Evolutionary conservation across 2,888 invertebrate genomes (phyloP).

Genomic region (Patella depressa): DNA sequence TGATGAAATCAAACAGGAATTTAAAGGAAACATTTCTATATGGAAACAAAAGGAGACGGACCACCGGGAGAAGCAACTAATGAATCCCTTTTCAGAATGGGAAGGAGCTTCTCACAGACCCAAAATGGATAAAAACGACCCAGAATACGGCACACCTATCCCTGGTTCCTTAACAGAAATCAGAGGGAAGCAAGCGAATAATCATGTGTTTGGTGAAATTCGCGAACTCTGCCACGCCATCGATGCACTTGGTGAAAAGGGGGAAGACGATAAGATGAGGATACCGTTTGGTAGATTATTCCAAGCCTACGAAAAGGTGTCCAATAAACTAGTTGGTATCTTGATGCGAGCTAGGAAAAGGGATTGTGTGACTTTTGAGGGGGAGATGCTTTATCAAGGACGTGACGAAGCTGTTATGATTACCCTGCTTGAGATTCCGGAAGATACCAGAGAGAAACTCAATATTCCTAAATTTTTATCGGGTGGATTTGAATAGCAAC

Average conservation of each 20-base stretch:
- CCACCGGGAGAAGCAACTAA: constrained; percentile 83
- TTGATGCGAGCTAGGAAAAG: constrained; percentile 93
- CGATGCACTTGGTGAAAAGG: constrained; percentile 80
- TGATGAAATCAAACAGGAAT: constrained; percentile 1
- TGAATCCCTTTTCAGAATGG: constrained; percentile 81
- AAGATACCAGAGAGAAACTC: constrained; percentile 15
- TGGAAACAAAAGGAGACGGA: constrained; percentile 79
- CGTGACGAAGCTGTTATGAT: constrained; percentile 93
- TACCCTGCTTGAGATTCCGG: constrained; percentile 79
- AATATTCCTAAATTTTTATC: neutral
- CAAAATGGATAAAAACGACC: constrained; percentile 73
- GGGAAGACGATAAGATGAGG: constrained; percentile 78
- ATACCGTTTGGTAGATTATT: constrained; percentile 86
- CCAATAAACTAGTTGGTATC: constrained; percentile 94
- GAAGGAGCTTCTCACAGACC: constrained; percentile 63
- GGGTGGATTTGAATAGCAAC: neutral
- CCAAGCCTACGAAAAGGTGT: constrained; percentile 91
- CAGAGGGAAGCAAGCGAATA: constrained; percentile 89
- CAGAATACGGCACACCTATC: constrained; percentile 76
- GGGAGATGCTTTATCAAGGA: constrained; percentile 95
- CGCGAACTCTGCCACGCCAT: constrained; percentile 93
- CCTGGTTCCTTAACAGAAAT: constrained; percentile 91
- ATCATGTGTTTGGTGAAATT: constrained; percentile 88
- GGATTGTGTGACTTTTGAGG: constrained; percentile 91
- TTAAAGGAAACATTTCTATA: neutral